Base-by-base conservation (phyloP, 2,113 vertebrate genomes). In the Smithornis capensis region DNA sequence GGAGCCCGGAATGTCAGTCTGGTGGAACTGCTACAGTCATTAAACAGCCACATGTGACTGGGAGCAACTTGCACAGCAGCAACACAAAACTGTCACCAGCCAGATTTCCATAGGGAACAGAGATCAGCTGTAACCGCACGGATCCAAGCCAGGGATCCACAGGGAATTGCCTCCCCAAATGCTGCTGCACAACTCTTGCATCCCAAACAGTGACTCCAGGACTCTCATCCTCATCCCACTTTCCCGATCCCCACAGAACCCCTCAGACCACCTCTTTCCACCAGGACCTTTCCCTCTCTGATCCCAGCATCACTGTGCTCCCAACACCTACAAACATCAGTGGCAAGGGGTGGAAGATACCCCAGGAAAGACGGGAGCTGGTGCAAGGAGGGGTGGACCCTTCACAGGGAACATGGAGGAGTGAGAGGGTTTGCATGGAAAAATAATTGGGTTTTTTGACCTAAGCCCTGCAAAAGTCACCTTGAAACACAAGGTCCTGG, bases 91-190 rank as follows among this genome's bases (percentile, higher is more conserved):
- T 10, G 45, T 6, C 80, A 12, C 64, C 53, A 33, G 8, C 31
- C 19, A 1, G 3, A 2, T 67, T 65, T 37, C 35, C 4, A 0
- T 0, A 15, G 38, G 35, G 42, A 44, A 2, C 24, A 40, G 73
- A 50, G 24, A 78, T 71, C 81, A 49, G 37, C 92, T 49, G 69
- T 28, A 28, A 49, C 57, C 5, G 8, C 55, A 8, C 0, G 1
- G 50, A 4, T 3, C 33, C 2, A 2, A 45, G 55, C 33, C 85
- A 53, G 35, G 0, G 35, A 42, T 57, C 56, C 70, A 16, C 8
- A 1, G 35, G 57, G 23, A 44, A 35, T 1, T 4, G 21, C 12
- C 16, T 56, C 64, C 80, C 12, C 0, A 1, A 13, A 44, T 0
- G 38, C 42, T 7, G 33, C 85, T 17, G 62, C 16, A 1, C 24